Base-by-base conservation (phyloP, 2,888 invertebrate genomes). In the Gnatocerus cornutus region DNA sequence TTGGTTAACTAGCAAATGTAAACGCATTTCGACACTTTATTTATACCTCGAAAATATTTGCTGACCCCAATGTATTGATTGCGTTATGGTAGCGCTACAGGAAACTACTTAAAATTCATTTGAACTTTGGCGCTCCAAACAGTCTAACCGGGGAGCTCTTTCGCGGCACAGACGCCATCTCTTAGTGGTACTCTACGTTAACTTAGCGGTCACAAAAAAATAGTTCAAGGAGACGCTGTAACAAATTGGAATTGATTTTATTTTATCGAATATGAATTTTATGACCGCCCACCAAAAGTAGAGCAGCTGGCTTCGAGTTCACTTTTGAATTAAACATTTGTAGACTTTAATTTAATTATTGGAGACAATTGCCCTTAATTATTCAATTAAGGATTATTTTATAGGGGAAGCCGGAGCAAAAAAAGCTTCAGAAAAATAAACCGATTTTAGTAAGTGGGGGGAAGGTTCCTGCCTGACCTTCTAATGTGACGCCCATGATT, bases 31-130 rank as follows among this genome's bases (percentile, higher is more conserved):
- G 61, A 53, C 69, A 56, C 48, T 66, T 70, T 70, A 70, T 70
- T 70, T 70, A 70, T 70, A 70, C 61, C 70, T 56, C 70, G 39
- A 67, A 62, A 66, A 70, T 70, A 69, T 69, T 69, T 67, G 66
- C 66, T 70, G 70, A 70, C 70, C 70, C 67, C 70, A 67, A 70
- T 70, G 70, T 70, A 70, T 70, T 70, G 70, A 70, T 70, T 68
- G 68, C 68, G 68, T 63, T 68, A 68, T 63, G 63, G 56, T 29
- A 7, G 39, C 16, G 30, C 16, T 68, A 56, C 63, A 68, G 68
- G 52, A 62, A 68, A 14, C 68, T 68, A 27, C 62, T 27, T 37
- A n/a, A 21, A 12, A 37, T 45, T 30, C 48, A 45, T 67, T 58
- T 52, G 48, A 67, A 68, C 55, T 68, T 62, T 68, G 50, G 68